Percentiles rank a stretch among this genome's conserved stretches.
Conservation (phyloP, 2,797 vertebrate species). For the Acanthurus tractus region DNA sequence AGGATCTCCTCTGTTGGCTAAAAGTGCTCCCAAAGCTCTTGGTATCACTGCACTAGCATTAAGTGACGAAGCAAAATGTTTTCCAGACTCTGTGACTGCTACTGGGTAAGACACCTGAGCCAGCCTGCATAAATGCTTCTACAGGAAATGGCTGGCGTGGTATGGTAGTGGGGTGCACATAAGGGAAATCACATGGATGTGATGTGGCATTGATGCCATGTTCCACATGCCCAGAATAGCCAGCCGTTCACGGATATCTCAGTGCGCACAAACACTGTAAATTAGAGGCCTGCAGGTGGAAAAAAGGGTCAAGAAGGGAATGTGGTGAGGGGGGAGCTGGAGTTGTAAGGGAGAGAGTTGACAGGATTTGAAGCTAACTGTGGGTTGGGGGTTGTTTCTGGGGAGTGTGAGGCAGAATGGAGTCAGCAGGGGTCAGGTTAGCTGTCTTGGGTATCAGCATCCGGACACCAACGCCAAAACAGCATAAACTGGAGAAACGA, state of each 20-base stretch:
- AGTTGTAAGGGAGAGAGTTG: conserved; percentile 37
- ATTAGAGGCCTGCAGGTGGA: conserved; percentile 71
- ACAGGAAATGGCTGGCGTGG: conserved; percentile 37
- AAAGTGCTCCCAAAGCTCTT: background rate
- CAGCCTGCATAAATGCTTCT: conserved; percentile 47
- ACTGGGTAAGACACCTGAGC: conserved; percentile 55
- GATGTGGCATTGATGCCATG: conserved; percentile 76
- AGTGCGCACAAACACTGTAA: conserved; percentile 82
- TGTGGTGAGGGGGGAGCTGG: conserved; percentile 8
- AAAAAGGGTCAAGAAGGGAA: conserved; percentile 60
- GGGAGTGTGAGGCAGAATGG: conserved; percentile 63
- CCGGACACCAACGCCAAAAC: conserved; percentile 75
- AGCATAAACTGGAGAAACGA: conserved; percentile 79
- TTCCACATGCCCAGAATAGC: conserved; percentile 81
- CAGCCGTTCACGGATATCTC: conserved; percentile 77
- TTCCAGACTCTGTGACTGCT: conserved; percentile 51
- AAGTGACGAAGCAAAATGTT: conserved; percentile 65
- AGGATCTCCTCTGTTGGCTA: background rate
- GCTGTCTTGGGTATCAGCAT: conserved; percentile 80
- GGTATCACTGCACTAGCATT: conserved; percentile 27
- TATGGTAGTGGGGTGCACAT: conserved; percentile 50
- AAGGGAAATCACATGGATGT: conserved; percentile 61
- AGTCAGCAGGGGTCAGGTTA: conserved; percentile 80
- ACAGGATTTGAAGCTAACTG: conserved; percentile 35
- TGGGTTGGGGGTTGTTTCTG: conserved; percentile 57